Base-by-base conservation (phyloP, 1,140 invertebrate genomes). In the Dreissena polymorpha region DNA sequence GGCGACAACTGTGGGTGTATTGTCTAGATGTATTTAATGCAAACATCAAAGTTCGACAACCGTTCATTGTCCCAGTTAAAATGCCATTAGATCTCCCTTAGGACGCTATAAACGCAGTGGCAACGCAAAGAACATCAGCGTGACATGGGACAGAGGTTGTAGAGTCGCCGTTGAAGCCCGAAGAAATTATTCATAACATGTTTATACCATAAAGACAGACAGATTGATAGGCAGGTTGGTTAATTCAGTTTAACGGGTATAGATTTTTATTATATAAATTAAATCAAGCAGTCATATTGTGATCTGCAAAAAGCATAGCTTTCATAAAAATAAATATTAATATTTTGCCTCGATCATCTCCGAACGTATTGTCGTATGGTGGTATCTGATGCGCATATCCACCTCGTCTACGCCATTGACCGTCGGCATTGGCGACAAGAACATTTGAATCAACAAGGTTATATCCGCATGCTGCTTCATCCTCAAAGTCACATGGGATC, bases 351-450 rank as follows among this genome's bases (percentile, higher is more conserved):
- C 13, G 21, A 49, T 63, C 21, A 49, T 63, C 23, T 39, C 50
- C 10, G 49, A 12, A 49, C 12, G 73, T 75, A 12, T 75, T 57
- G 23, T 75, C 73, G 51, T 18, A 75, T n/a, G 73, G 55, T 49
- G 73, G 73, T 64, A 75, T 75, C 23, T 75, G 73, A 29, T 63
- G 23, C 6, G n/a, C 6, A 64, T 64, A 64, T 23, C 73, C 73
- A 16, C 7, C 14, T 2, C 13, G 1, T 53, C 25, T 7, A 23
- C 25, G 12, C 73, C 73, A 75, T 2, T 18, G 3, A 13, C 12
- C 53, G 25, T 21, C 27, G 10, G 10, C 0, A 50, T 63, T 49
- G 5, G 14, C 51, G 39, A 39, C 8, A 39, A 39, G 39, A 39
- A 39, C 39, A 2, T 2, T 39, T 8, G 39, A 8, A 39, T 8